A percentile compares a stretch with the other conserved stretches of the same genome.
These are phyloP conservation scores for Pyrgus malvae DNA, from an alignment of 2,888 invertebrate species.

Conservation along the genomic window DNA sequence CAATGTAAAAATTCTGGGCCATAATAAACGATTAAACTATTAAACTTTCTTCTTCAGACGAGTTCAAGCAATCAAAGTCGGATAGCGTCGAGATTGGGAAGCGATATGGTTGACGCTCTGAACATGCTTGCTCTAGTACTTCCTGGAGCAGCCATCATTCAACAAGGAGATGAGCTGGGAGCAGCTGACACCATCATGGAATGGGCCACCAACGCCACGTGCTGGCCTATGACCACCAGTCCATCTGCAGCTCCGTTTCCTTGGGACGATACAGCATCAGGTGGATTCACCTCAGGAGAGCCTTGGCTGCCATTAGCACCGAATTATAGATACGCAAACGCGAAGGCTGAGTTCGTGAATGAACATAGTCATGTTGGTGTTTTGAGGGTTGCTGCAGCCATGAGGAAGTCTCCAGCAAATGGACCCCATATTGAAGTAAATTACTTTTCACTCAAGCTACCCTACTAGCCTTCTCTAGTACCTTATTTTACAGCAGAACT, in stretches of 20 bases:
- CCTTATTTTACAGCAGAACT: no score
- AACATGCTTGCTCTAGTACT: conserved; percentile 86
- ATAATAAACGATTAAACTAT: no score
- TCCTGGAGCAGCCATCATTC: conserved; percentile 88
- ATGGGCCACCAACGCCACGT: conserved; percentile 65
- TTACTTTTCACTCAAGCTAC: neutral
- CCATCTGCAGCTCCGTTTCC: conserved; percentile 64
- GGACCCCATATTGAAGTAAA: conserved; percentile 68
- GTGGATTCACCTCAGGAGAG: conserved; percentile 74
- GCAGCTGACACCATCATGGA: conserved; percentile 77
- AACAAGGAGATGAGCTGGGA: conserved; percentile 91
- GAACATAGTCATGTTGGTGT: conserved; percentile 74
- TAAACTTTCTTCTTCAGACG: no score
- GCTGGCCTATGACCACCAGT: conserved; percentile 65
- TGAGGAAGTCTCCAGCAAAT: conserved; percentile 68
- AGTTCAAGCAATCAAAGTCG: conserved; percentile 51
- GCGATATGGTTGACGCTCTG: conserved; percentile 84
- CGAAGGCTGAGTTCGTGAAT: conserved; percentile 77
- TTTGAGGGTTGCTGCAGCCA: conserved; percentile 59
- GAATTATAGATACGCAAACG: conserved; percentile 84
- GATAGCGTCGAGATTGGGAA: conserved; percentile 84
- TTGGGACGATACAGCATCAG: conserved; percentile 72
- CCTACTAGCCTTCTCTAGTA: no score
- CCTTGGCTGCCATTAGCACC: conserved; percentile 87
- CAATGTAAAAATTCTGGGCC: no score